Conservation (phyloP, 2,113 vertebrate genomes). For the Pogonocichla stellata region DNA sequence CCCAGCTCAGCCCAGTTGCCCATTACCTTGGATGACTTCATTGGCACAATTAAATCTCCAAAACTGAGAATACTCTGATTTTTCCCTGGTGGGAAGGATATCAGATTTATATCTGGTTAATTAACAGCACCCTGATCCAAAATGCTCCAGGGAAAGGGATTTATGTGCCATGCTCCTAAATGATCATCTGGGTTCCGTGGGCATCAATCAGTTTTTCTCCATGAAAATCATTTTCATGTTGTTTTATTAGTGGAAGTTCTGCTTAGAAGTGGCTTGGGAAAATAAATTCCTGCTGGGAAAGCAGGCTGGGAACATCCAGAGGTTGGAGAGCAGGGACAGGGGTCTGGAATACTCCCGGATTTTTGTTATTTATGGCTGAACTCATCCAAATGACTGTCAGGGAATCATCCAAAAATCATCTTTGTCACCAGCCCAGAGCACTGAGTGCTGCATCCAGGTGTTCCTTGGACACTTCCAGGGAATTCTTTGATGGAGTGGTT, state of each 20-base stretch:
- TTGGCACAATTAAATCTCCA: background rate
- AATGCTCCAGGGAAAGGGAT: background rate
- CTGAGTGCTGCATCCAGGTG: background rate
- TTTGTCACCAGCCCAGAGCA: background rate
- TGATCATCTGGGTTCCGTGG: background rate
- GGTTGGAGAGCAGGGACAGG: too few relatives aligned
- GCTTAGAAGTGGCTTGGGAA: background rate
- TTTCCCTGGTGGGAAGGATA: background rate
- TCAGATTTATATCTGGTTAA: background rate
- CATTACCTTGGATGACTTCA: background rate
- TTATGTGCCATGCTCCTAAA: rapidly evolving
- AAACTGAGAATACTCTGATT: background rate
- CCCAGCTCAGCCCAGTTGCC: background rate
- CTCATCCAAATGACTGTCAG: background rate
- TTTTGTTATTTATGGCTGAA: background rate
- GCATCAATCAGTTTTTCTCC: background rate
- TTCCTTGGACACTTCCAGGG: background rate
- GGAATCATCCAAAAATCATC: background rate
- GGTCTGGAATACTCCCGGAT: background rate
- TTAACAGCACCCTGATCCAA: background rate
- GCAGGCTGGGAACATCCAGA: background rate
- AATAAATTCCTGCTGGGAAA: background rate
- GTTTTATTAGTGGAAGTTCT: background rate
- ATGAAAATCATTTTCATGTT: rapidly evolving
- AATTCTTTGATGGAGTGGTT: background rate